Evolutionary conservation across 1,140 invertebrate species (phyloP).

Genomic region (Drosophila fuyamai): DNA sequence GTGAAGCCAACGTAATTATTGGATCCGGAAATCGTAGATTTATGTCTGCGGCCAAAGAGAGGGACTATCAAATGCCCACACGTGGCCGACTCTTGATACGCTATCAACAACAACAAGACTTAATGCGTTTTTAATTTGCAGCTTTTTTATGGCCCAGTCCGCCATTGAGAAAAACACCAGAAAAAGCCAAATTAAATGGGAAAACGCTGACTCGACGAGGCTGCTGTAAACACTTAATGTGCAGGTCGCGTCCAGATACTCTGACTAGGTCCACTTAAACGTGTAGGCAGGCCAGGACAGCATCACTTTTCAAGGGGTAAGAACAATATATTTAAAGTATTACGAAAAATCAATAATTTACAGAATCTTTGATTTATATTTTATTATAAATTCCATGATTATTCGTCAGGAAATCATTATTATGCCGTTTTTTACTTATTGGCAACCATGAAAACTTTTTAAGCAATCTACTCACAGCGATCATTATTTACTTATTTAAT

Average conservation of each 20-base stretch:
- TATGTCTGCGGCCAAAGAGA: slow-evolving; percentile 24
- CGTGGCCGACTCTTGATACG: slow-evolving; percentile 52
- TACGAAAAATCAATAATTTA: no score
- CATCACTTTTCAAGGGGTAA: background rate
- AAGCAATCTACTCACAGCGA: no score
- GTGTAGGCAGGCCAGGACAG: background rate
- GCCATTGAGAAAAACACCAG: slow-evolving; percentile 9
- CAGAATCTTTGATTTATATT: no score
- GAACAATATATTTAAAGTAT: no score
- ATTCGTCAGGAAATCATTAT: no score
- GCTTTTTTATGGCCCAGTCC: slow-evolving; percentile 51
- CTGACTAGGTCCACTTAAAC: slow-evolving; percentile 2
- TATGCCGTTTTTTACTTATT: no score
- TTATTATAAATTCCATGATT: no score
- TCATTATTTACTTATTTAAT: no score
- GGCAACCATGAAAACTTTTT: no score
- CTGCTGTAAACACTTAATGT: slow-evolving; percentile 56
- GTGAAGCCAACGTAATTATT: slow-evolving; percentile 61
- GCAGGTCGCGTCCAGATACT: slow-evolving; percentile 38
- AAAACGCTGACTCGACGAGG: slow-evolving; percentile 55
- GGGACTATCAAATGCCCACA: slow-evolving; percentile 53
- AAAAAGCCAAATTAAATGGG: slow-evolving; percentile 36
- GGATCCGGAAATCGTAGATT: slow-evolving; percentile 42
- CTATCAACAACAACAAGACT: slow-evolving; percentile 34
- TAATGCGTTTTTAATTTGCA: slow-evolving; percentile 76